Conservation (phyloP, 2,797 vertebrate genomes). For the Gouania willdenowi region DNA sequence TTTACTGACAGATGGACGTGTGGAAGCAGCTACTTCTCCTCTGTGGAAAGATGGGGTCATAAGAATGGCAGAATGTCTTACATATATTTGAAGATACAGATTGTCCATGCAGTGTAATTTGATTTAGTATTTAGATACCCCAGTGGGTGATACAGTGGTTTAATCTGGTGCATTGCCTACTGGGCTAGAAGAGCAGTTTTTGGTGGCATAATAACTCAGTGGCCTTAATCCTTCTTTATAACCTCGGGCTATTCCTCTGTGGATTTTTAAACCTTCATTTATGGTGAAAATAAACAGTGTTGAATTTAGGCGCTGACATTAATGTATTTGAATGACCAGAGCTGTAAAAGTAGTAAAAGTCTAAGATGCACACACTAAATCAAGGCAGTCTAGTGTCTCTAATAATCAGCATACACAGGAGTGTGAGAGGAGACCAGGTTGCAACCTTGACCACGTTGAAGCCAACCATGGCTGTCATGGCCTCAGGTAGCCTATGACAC, state of each 20-base stretch:
- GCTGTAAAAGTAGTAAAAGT: no score
- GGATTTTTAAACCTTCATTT: slow-evolving; percentile 16
- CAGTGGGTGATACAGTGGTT: slow-evolving; percentile 25
- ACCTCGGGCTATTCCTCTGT: slow-evolving; percentile 40
- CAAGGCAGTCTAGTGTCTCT: no score
- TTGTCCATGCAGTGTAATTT: slow-evolving; percentile 3
- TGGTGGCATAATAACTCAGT: slow-evolving; percentile 66
- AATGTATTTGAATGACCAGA: no score
- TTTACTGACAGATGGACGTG: background rate
- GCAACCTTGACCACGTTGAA: slow-evolving; percentile 8
- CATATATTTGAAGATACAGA: no score
- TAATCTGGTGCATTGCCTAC: slow-evolving; percentile 48
- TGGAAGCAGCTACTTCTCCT: slow-evolving; percentile 12
- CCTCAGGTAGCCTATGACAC: slow-evolving; percentile 34
- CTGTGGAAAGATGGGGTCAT: slow-evolving; percentile 36
- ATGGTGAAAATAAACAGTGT: no score
- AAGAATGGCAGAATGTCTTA: no score
- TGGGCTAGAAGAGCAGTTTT: slow-evolving; percentile 45
- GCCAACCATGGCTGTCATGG: slow-evolving; percentile 30
- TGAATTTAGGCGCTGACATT: no score
- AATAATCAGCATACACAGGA: background rate
- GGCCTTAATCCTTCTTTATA: slow-evolving; percentile 64
- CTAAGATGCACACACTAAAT: no score
- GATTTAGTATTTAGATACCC: slow-evolving; percentile 6
- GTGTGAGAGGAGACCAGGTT: slow-evolving; percentile 4